phyloP scores from a whole-genome alignment of 2,113 vertebrate species.

The Onychorhynchus coronatus region DNA sequence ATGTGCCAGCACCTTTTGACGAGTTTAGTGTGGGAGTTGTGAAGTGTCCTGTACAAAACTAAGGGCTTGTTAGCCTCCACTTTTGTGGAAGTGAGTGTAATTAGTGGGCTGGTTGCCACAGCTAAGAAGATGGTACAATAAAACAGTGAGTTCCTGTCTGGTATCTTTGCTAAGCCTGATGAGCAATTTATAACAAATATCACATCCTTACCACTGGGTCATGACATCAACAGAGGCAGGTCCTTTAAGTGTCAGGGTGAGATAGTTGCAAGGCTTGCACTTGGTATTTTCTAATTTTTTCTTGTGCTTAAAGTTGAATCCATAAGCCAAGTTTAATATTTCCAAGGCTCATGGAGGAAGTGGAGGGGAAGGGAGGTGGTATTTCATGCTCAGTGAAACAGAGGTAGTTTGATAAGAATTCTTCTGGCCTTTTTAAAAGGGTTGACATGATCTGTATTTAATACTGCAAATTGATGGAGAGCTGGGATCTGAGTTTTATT shows the following conservation, averaged over 20 bases:
- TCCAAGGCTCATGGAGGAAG: background rate
- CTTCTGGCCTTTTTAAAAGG: background rate
- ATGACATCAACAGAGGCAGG: background rate
- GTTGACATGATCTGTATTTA: background rate
- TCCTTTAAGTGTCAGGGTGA: background rate
- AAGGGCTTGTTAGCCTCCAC: background rate
- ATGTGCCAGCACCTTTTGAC: background rate
- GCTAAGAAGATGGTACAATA: background rate
- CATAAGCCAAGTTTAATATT: background rate
- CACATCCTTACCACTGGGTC: rapidly evolving
- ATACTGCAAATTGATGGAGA: background rate
- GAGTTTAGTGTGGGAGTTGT: background rate
- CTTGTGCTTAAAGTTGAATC: background rate
- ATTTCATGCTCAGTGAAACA: background rate
- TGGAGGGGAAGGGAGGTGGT: background rate
- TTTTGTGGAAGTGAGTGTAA: background rate
- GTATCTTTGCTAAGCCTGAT: background rate
- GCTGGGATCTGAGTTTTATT: background rate
- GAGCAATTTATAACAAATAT: background rate
- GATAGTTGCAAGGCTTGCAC: background rate
- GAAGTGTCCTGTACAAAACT: background rate
- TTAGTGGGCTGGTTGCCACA: background rate
- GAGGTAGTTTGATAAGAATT: background rate
- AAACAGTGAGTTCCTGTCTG: background rate
- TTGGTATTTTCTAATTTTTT: background rate